These are phyloP conservation scores for Nothura maculosa DNA, from an alignment of 2,797 vertebrate genomes.

Conservation along the genomic window DNA sequence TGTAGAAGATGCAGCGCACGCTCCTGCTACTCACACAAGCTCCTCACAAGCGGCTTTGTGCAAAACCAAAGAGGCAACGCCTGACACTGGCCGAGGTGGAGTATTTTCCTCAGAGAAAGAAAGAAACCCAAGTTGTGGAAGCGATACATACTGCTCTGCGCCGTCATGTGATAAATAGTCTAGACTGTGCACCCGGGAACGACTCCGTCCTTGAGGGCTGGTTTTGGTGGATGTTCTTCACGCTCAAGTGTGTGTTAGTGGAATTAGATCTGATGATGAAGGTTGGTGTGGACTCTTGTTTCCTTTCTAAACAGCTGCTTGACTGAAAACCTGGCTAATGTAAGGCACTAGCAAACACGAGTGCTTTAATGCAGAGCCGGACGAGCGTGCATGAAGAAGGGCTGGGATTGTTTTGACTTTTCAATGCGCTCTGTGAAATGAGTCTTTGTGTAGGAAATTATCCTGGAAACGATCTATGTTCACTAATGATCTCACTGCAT, in stretches of 20 bases:
- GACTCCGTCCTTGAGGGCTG: not conserved
- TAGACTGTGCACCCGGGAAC: too few species aligned
- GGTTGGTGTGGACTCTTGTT: not conserved
- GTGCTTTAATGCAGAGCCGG: not conserved
- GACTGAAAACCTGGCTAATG: not conserved
- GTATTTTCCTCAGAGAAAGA: not conserved
- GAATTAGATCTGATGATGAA: not conserved
- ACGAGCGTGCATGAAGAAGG: not conserved
- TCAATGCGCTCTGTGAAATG: not conserved
- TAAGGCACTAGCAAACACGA: not conserved
- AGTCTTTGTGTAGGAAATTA: not conserved
- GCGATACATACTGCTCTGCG: fast-evolving
- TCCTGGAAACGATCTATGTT: not conserved
- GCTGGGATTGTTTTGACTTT: not conserved
- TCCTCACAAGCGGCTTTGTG: not conserved
- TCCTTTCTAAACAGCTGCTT: not conserved
- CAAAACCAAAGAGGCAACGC: not conserved
- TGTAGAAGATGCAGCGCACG: fast-evolving
- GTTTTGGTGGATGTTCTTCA: not conserved
- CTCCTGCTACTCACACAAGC: fast-evolving
- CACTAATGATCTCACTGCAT: not conserved
- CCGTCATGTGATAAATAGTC: fast-evolving
- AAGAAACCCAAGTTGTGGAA: not conserved
- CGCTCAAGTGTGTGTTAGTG: fast-evolving
- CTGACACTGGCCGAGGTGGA: not conserved